Conservation (phyloP, 2,888 invertebrate genomes). For the Trichogramma evanescens region DNA sequence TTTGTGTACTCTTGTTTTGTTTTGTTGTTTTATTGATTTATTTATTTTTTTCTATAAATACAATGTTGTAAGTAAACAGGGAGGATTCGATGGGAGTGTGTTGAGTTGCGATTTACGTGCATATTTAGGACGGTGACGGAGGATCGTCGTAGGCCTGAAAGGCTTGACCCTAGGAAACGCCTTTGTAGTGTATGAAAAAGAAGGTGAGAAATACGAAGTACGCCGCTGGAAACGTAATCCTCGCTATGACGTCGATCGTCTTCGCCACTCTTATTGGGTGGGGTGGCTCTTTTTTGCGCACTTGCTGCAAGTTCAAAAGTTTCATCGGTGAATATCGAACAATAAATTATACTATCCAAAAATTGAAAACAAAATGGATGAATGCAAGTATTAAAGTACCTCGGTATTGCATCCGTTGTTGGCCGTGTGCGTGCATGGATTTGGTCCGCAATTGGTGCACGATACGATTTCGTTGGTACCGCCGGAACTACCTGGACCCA, state of each 20-base stretch:
- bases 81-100: neutral
- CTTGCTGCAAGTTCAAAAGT: constrained; percentile 50
- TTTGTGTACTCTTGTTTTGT: too few relatives aligned
- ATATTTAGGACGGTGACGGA: neutral
- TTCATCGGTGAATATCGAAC: neutral
- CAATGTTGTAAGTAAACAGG: neutral
- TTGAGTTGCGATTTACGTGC: neutral
- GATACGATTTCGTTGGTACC: constrained; percentile 77
- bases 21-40: neutral
- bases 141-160: constrained; percentile 13
- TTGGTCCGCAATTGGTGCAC: constrained; percentile 75
- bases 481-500: constrained; percentile 38
- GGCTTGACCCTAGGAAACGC: constrained; percentile 59
- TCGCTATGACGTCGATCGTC: constrained; percentile 89
- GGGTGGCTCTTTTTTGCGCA: constrained; percentile 84
- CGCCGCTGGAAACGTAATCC: constrained; percentile 88
- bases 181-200: constrained; percentile 92
- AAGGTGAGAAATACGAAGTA: constrained; percentile 90
- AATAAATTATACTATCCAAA: neutral
- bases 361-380: neutral
- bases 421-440: constrained; percentile 77
- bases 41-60: neutral
- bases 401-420: constrained; percentile 83
- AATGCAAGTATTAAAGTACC: constrained; percentile 48
- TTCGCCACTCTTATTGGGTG: constrained; percentile 90